Evolutionary conservation across 2,888 invertebrate genomes (phyloP).

Genomic region (Amblyteles armatorius): DNA sequence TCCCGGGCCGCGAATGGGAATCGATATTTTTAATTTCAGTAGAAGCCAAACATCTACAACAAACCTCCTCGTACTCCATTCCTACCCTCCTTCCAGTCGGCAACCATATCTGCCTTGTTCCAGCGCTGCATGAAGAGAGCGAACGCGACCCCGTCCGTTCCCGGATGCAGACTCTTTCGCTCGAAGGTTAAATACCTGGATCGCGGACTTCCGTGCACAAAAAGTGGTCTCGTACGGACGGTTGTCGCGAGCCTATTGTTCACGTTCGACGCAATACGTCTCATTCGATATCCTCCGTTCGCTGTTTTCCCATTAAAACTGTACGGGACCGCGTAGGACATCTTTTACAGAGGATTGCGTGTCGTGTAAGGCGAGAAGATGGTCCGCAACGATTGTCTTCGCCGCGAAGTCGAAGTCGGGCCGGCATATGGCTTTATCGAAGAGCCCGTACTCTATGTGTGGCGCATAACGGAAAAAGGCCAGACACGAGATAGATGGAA

Average conservation of each 20-base stretch:
- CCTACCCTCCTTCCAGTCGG: slow-evolving; percentile 32
- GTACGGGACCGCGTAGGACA: not conserved
- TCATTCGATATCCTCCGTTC: not conserved
- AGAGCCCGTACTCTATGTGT: not conserved
- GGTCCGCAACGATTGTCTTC: slow-evolving; percentile 17
- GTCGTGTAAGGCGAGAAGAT: not conserved
- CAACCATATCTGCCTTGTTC: slow-evolving; percentile 38
- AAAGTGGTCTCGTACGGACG: slow-evolving; percentile 6
- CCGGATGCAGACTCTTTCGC: not conserved
- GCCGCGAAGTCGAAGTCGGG: slow-evolving; percentile 24
- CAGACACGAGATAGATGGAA: slow-evolving; percentile 53
- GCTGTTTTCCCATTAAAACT: not conserved
- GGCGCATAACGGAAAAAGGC: slow-evolving; percentile 17
- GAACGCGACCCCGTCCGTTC: not conserved
- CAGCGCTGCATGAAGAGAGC: slow-evolving; percentile 41
- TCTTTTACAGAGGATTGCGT: not conserved
- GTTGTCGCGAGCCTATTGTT: slow-evolving; percentile 45
- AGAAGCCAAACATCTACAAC: slow-evolving; percentile 83
- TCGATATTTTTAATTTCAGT: slow-evolving; percentile 85
- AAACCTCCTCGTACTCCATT: slow-evolving; percentile 61
- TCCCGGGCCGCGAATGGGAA: slow-evolving; percentile 81
- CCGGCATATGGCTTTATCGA: slow-evolving; percentile 34
- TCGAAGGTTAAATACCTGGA: slow-evolving; percentile 34
- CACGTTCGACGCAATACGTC: slow-evolving; percentile 18
- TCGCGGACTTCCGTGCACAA: not conserved